These are phyloP conservation scores for Bos indicus DNA, from an alignment of 2,113 vertebrate species.

Conservation along the genomic window DNA sequence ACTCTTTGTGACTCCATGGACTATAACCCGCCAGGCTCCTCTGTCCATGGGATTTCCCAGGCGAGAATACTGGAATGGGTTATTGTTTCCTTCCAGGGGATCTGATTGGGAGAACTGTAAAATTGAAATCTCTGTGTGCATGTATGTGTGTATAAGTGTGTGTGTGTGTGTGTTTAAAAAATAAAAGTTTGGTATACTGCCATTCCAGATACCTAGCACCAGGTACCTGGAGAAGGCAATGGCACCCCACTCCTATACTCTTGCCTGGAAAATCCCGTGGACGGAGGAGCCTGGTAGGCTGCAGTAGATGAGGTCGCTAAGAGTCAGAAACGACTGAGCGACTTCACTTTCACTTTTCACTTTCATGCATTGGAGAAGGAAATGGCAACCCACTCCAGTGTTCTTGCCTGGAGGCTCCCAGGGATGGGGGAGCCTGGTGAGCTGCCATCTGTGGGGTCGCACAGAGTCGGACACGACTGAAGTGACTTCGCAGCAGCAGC, in stretches of 20 bases:
- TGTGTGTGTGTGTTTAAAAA: background rate
- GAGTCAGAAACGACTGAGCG: background rate
- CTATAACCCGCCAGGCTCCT: background rate
- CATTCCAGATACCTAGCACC: background rate
- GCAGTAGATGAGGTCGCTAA: background rate
- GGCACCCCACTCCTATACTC: background rate
- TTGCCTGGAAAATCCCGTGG: background rate
- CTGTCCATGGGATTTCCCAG: background rate
- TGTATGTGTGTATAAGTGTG: background rate
- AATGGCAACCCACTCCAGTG: background rate
- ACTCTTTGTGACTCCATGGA: background rate
- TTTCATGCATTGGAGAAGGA: background rate
- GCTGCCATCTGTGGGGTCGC: too few relatives aligned
- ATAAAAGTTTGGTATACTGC: background rate
- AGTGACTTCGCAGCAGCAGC: too few relatives aligned
- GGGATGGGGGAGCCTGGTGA: too few relatives aligned
- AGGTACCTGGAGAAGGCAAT: background rate
- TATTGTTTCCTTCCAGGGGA: background rate
- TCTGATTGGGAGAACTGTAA: background rate
- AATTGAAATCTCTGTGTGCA: background rate
- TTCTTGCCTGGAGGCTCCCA: background rate
- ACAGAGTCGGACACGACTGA: too few relatives aligned
- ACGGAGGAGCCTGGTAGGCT: background rate
- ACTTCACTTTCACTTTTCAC: background rate
- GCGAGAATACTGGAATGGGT: background rate